Evolutionary conservation across 2,888 invertebrate species (phyloP), one percentile per base, ranked within the genome.

Genomic region (Machimus atricapillus): DNA sequence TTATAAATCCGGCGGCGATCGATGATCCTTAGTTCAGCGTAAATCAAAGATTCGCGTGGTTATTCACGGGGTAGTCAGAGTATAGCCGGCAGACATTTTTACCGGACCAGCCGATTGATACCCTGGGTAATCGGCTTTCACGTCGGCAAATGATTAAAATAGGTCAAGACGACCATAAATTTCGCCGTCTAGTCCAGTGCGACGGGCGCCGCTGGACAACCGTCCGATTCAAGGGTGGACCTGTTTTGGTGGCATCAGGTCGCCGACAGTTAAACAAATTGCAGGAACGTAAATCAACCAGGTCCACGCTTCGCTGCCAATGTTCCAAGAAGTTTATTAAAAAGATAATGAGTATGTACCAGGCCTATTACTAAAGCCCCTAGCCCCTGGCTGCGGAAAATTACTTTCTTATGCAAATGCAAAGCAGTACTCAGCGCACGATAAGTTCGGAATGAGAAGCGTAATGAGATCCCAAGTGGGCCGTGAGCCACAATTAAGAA

Each of bases 121-220:
- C 66, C 23, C 58, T 5, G 9, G 23, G 31, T 82, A n/a, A 82
- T 82, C 66, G 82, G 34, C 23, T 82, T 82, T 66, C 82, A 82
- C 19, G 82, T 58, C 66, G 82, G 58, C 12, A 5, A 43, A 78
- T 43, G 58, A 58, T 56, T 58, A 58, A 82, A 82, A 82, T 58
- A 82, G 82, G 52, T 82, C 82, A 82, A 82, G 82, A 82, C 19
- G 23, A 31, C 58, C 58, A 82, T 82, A 82, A 82, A 82, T 82
- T 58, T 82, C 58, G 12, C 31, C 82, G 34, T 31, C 12, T 27
- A 43, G 52, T 34, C 14, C 81, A 43, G 14, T 8, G 43, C 6
- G 27, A 43, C 78, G 14, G 78, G 27, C 46, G 78, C 23, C n/a
- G 12, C 23, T 9, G 27, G 82, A 52, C 16, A 19, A 27, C 14